phyloP scores from a whole-genome alignment of 2,888 invertebrate genomes.

The Autographa pulchrina region DNA sequence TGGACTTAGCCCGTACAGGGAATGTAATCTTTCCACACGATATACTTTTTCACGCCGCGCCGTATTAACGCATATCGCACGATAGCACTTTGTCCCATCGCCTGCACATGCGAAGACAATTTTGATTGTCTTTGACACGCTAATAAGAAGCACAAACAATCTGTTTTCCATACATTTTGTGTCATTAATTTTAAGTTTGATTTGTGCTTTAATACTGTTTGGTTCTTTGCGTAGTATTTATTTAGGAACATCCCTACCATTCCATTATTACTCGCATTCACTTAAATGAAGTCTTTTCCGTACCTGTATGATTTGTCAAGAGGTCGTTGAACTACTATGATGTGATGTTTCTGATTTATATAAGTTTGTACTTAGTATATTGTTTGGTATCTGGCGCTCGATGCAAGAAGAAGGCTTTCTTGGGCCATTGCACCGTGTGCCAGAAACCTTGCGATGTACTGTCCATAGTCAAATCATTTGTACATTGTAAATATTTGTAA shows the following conservation, averaged over 20 bases:
- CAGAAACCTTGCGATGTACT: slow-evolving; percentile 1
- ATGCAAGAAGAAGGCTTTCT: not conserved
- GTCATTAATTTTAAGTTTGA: not conserved
- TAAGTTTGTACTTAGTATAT: not conserved
- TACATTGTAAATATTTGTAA: slow-evolving; percentile 53
- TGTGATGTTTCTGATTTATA: not conserved
- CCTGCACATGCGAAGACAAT: not conserved
- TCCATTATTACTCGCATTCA: not conserved
- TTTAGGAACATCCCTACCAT: not conserved
- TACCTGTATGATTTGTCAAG: not conserved
- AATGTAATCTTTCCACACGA: not conserved
- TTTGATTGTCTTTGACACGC: not conserved
- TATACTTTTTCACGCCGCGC: not conserved
- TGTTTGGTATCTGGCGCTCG: not conserved
- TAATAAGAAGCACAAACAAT: not conserved
- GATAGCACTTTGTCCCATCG: not conserved
- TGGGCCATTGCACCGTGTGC: not conserved
- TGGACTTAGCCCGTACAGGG: not conserved
- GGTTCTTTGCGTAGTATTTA: not conserved
- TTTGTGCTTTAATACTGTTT: not conserved
- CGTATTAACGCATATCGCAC: not conserved
- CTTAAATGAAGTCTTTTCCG: not conserved
- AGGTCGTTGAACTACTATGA: not conserved
- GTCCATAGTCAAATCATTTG: slow-evolving; percentile 33
- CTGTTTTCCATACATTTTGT: not conserved